Base-by-base conservation (phyloP, 2,113 vertebrate species). In the Sphaerodactylus townsendi region DNA sequence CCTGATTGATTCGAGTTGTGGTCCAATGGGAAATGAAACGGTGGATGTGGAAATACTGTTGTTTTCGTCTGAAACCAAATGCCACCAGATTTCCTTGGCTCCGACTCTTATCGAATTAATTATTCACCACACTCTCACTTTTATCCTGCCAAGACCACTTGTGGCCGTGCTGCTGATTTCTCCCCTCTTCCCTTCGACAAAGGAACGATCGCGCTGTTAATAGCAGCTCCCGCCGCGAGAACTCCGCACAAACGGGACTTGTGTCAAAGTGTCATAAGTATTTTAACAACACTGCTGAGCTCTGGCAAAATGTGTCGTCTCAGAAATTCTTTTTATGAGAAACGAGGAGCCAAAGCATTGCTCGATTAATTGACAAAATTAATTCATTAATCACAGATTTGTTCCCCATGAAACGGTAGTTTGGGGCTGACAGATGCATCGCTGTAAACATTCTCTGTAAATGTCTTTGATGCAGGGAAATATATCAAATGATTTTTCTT, bases 81-180 rank as follows among this genome's bases (percentile, higher is more conserved):
- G 28, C 15, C 88, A 77, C 62, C 59, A 89, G 75, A 77, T 64
- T 77, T 44, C n/a, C 50, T 56, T 5, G 15, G 62, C 83, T 81
- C 82, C 73, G 82, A 79, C 39, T n/a, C 79, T 28, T 30, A n/a
- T 21, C 39, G 65, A 46, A 85, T 92, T 64, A 64, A 46, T 90
- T 86, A 78, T 41, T 7, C 23, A 19, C 80, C 81, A 25, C 90
- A 85, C 48, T 37, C 14, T 87, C 0, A 4, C 70, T 83, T 72
- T 70, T 81, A 82, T 87, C 86, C 44, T 79, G 39, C 79, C 86
- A 66, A n/a, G 88, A 41, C 30, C 89, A 70, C 21, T 90, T 90
- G 82, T 90, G 75, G 53, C 46, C 93, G 78, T 3, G 33, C 82
- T 21, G 77, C 77, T 92, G 84, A 46, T 78, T 85, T 87, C 85